Evolutionary conservation across 2,113 vertebrate genomes (phyloP).

Genomic region (Callipepla californica): DNA sequence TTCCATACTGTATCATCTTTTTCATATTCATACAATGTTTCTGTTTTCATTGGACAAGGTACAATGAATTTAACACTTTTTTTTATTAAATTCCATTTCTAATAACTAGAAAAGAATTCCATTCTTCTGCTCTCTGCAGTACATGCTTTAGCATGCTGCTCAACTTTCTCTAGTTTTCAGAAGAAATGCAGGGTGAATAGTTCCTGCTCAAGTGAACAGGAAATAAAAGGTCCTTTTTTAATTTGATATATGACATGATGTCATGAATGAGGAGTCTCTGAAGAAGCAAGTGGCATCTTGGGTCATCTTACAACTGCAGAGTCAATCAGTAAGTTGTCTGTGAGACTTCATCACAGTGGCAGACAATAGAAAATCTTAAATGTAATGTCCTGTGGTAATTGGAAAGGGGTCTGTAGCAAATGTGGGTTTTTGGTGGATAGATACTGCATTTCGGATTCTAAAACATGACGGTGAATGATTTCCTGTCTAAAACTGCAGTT

Average conservation of each 20-base stretch:
- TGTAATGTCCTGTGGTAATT: neutral
- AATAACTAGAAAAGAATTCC: slow-evolving; percentile 58
- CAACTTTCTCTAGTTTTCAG: slow-evolving; percentile 20
- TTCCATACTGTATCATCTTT: slow-evolving; percentile 1
- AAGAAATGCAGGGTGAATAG: slow-evolving; percentile 20
- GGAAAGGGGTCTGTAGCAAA: neutral
- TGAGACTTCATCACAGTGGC: neutral
- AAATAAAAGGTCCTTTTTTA: slow-evolving; percentile 53
- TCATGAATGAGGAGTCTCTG: slow-evolving; percentile 8
- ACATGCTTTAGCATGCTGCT: slow-evolving; percentile 14
- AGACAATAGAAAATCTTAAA: neutral
- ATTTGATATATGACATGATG: neutral
- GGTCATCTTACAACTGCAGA: neutral
- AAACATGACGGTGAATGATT: fast-evolving
- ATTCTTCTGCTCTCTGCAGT: slow-evolving; percentile 6
- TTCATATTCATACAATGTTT: slow-evolving; percentile 39
- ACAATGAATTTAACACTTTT: slow-evolving; percentile 56
- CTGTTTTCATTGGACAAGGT: slow-evolving; percentile 59
- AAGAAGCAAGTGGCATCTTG: neutral
- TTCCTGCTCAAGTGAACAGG: slow-evolving; percentile 33
- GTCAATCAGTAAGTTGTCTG: neutral
- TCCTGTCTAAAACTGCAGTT: neutral
- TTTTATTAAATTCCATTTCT: slow-evolving; percentile 72
- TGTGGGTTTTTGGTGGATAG: neutral
- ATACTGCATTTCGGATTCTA: neutral